Base-by-base conservation (phyloP, 35 echinoderm and acorn worm species). In the Nesometra sesokonis region DNA sequence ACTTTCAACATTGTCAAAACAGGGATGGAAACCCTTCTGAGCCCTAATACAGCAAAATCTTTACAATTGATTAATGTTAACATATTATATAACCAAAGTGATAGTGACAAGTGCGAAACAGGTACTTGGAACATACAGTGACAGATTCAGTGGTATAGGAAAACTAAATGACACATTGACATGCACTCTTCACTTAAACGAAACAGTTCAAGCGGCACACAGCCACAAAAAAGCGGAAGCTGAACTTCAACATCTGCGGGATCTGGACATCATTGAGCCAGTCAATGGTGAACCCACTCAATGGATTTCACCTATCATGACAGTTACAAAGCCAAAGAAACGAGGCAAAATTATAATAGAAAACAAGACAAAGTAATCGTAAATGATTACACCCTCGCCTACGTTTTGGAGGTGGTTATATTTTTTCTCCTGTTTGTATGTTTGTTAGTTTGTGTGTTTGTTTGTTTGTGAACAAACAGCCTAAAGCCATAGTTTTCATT, bases 1-100 rank as follows among this genome's bases (percentile, higher is more conserved):
- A 85, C 84, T 81, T 94, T 91, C 46, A 80, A 34, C 46, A 46
- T 94, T n/a, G 57, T 83, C 0, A 84, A 94, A 84, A 46, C 67
- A 39, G 78, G 30, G 47, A 32, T n/a, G 78, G 89, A 90, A 30
- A 90, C 89, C 32, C 85, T 94, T 36, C 39, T 94, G 30, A 87
- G 89, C 78, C 82, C 79, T 31, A 80, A 52, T 30, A 90, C 92
- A 76, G 92, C 92, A 35, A 47, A 82, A 80, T 46, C 78, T 29
- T 78, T 91, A 7, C 37, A 78, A 33, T 87, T 91, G 32, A 84
- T 91, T 36, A 31, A 80, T 30, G 36, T 85, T n/a, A 15, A 84
- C 78, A 11, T 67, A 79, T 80, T 83, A 32, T 39, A 34, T 87
- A 29, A 78, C 3, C 77, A 8, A 78, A 5, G 5, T 15, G 39